Conservation (phyloP, 2,888 invertebrate species). For the Galeopsomyia nigrocyanea region DNA sequence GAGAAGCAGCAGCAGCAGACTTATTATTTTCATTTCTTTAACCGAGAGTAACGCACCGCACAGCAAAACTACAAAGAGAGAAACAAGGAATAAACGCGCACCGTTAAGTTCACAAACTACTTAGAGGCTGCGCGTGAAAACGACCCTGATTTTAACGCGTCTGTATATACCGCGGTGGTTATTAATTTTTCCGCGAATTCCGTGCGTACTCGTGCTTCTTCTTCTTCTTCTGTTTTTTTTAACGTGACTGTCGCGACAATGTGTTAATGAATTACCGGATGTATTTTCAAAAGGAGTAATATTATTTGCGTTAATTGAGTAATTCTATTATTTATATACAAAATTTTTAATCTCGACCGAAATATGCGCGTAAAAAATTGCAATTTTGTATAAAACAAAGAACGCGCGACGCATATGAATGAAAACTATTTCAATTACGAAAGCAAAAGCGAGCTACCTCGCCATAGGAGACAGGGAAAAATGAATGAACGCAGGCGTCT, state of each 20-base stretch:
- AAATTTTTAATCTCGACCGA: no score
- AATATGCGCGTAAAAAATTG: no score
- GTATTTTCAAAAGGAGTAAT: no score
- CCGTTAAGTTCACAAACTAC: conserved; percentile 38
- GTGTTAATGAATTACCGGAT: no score
- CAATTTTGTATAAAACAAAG: not conserved
- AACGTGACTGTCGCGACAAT: no score
- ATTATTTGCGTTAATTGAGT: no score
- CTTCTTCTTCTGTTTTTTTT: no score
- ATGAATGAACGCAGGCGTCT: conserved; percentile 12
- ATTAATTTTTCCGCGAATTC: no score
- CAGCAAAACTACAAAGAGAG: conserved; percentile 8
- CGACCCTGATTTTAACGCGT: conserved; percentile 4
- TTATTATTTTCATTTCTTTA: conserved; percentile 5
- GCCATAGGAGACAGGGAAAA: not conserved
- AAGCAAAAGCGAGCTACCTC: not conserved
- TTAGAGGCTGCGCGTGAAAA: conserved; percentile 17
- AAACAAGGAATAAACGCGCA: no score
- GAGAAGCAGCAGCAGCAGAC: conserved; percentile 28
- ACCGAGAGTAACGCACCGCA: not conserved
- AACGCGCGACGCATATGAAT: not conserved
- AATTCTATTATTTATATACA: no score
- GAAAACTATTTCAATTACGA: not conserved
- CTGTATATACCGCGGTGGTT: not conserved
- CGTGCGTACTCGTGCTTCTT: no score